Evolutionary conservation across 2,797 vertebrate genomes (phyloP), one percentile per base, ranked within the genome.

Genomic region (Sebastolobus alascanus): DNA sequence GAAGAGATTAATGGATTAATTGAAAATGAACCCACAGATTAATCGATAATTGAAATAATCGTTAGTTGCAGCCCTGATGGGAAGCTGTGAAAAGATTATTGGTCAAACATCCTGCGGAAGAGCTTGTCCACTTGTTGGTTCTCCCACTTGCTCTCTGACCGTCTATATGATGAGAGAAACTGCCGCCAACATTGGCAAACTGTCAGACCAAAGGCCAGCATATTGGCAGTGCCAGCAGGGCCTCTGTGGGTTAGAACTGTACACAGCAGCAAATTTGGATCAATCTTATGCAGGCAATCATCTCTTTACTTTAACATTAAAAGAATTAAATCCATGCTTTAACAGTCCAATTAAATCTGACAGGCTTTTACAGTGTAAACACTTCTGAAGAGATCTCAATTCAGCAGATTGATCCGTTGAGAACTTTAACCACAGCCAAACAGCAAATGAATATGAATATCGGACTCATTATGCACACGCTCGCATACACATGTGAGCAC

Each of bases 301-400:
- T 84, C 80, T 59, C 31, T 68, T 85, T 87, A 76, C 58, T 85
- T 88, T 79, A 71, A 80, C 68, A 65, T 73, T 50, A 86, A 83
- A n/a, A 68, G 9, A 80, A 74, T 81, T 73, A 20, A 79, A 90
- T 84, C 22, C 59, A 68, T 14, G 43, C 61, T 82, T 73, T 66
- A 81, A 80, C 52, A 65, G 52, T 83, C 75, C 84, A 85, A 80
- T 89, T 84, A 82, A 79, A 73, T 61, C 52, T 14, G 73, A 73
- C 68, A 68, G 65, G 40, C 75, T 80, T 76, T 72, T 29, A 75
- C 35, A 68, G 29, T 38, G 84, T 70, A 79, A 90, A 88, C 38
- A 83, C 58, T 80, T 75, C 46, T 76, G 68, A 79, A 60, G 64
- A 56, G 46, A 71, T 77, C 59, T 64, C 59, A 38, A 29, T 73